phyloP scores from a whole-genome alignment of 2,888 invertebrate genomes.

The Craniophora ligustri region DNA sequence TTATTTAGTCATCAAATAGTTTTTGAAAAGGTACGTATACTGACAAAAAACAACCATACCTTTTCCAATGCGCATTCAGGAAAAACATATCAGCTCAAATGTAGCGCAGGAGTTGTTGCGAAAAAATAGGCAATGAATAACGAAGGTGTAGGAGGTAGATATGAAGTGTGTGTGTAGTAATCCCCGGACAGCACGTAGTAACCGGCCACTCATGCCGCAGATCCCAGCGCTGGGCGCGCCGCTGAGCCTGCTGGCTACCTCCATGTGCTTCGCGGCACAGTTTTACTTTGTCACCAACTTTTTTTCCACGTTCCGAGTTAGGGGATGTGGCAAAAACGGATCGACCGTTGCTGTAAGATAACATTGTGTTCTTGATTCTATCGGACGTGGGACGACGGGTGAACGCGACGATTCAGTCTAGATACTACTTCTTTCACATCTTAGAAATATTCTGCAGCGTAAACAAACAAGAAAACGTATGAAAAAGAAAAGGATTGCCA shows the following conservation, averaged over 20 bases:
- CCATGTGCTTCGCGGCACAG: conserved; percentile 89
- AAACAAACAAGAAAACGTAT: too few species aligned
- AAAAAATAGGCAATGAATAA: background rate
- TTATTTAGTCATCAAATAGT: too few species aligned
- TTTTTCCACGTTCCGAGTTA: conserved; percentile 92
- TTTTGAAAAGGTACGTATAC: too few species aligned
- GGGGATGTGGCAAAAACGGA: conserved; percentile 98
- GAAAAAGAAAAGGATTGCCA: too few species aligned
- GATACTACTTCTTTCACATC: background rate
- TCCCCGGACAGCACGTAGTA: conserved; percentile 12
- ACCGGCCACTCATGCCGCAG: conserved; percentile 65
- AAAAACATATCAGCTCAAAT: background rate
- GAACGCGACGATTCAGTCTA: conserved; percentile 52
- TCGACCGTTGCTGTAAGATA: conserved; percentile 97
- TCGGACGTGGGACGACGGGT: conserved; percentile 38
- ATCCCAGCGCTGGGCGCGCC: conserved; percentile 79
- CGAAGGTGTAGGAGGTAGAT: conserved; percentile 2
- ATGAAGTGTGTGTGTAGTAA: conserved; percentile 12
- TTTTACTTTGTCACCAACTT: conserved; percentile 91
- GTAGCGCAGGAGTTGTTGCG: background rate
- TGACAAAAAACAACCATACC: too few species aligned
- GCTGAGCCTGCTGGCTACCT: conserved; percentile 78
- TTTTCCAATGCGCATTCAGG: too few species aligned
- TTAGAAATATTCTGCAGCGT: too few species aligned
- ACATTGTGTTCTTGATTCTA: conserved; percentile 47